phyloP scores from a whole-genome alignment of 2,888 invertebrate species.

The Leptinotarsa juncta region DNA sequence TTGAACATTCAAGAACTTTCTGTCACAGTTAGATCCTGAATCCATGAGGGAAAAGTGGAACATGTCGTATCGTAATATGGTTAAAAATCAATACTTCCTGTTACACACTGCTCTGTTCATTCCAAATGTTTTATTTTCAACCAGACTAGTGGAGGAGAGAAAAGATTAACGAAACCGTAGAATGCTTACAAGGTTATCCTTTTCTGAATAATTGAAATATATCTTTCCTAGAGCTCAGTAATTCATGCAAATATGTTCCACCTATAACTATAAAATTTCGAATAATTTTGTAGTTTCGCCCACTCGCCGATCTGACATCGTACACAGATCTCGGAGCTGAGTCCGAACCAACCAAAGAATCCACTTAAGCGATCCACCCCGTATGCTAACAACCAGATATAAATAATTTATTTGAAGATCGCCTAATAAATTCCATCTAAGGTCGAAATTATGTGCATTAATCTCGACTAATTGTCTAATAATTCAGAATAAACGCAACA shows the following conservation, averaged over 20 bases:
- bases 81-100: no score
- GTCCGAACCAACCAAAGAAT: neutral
- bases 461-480: constrained; percentile 62
- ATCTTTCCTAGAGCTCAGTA: neutral
- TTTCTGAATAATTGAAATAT: no score
- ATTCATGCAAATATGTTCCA: neutral
- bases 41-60: no score
- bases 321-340: neutral
- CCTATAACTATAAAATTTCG: neutral
- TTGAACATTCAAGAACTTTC: no score
- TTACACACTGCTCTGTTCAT: no score
- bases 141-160: no score
- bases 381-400: constrained; percentile 23
- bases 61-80: no score
- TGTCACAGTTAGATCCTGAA: no score
- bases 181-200: no score
- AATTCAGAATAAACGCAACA: constrained; percentile 59
- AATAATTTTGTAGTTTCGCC: neutral
- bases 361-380: constrained; percentile 16
- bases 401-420: constrained; percentile 26
- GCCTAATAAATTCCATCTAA: constrained; percentile 56
- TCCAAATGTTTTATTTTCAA: no score
- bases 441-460: constrained; percentile 61
- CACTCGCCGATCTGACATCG: neutral
- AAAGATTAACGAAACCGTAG: no score